Evolutionary conservation across 2,113 vertebrate genomes (phyloP), one percentile per base, ranked within the genome.

Genomic region (Columba janthina): DNA sequence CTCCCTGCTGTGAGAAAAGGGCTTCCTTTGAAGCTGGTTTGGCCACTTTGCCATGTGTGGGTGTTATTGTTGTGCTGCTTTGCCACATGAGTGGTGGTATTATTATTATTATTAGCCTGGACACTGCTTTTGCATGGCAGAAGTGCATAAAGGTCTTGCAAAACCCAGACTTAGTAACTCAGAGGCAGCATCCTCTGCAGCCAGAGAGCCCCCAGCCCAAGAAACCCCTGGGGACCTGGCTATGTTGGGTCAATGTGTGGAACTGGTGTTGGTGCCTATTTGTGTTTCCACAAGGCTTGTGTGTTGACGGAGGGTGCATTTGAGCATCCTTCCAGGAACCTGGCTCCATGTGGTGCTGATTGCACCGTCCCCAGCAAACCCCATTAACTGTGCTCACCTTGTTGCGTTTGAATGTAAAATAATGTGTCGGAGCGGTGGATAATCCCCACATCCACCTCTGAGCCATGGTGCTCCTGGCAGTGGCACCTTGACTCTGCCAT

Each of bases 191-290:
- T 5, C n/a, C 12, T 44, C 61, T 42, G 73, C 8, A 58, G 36
- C 36, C 8, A 5, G 84, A 62, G 65, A 54, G 12, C 10, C 24
- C 51, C 31, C 22, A 50, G 31, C 26, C 56, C 40, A 14, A 16
- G 67, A 42, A 66, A 2, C 8, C 17, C 20, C 1, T 29, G 29
- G 22, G 48, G 31, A 10, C 1, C 0, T 12, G 38, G 50, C 46
- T 20, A 0, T 3, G 3, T 31, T 5, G 13, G 53, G n/a, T 9
- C 2, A 8, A 15, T 60, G 20, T 0, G 1, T 42, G 61, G 76
- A 15, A 29, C 50, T 1, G 3, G 3, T 50, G 14, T 61, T 3
- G 6, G 53, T 4, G 12, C 28, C n/a, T 46, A 13, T 15, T 19
- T 65, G 24, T 53, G 36, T 77, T 70, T 73, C 58, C 58, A 21